These are phyloP conservation scores for Isotomurus palustris DNA, from an alignment of 2,888 invertebrate species.

Conservation along the genomic window DNA sequence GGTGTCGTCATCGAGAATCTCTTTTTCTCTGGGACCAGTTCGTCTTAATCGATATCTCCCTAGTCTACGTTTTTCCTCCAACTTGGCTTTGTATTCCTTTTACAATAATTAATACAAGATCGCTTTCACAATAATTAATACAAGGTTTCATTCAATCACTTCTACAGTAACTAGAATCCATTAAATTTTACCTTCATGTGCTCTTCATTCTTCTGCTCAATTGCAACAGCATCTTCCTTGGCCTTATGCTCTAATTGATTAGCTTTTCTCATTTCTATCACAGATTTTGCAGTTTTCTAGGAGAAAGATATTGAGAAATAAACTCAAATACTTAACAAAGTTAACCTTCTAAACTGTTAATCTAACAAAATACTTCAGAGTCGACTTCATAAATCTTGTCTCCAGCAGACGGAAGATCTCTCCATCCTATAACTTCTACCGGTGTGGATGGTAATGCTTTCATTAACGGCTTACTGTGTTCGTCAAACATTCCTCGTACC, in stretches of 20 bases:
- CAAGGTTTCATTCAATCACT: background rate
- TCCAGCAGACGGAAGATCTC: conserved; percentile 80
- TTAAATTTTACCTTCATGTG: conserved; percentile 54
- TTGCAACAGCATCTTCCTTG: conserved; percentile 59
- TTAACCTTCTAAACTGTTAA: background rate
- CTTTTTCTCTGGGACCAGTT: conserved; percentile 60
- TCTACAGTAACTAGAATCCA: background rate
- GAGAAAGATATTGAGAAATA: conserved; percentile 20
- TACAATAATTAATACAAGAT: background rate
- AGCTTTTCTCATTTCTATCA: conserved; percentile 62
- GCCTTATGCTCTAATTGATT: conserved; percentile 61
- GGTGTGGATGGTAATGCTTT: conserved; percentile 75
- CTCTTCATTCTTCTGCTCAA: conserved; percentile 62
- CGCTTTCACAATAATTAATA: background rate
- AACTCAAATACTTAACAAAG: background rate
- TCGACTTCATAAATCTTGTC: conserved; percentile 79
- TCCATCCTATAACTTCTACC: conserved; percentile 86
- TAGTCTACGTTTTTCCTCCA: conserved; percentile 59
- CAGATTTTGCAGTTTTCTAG: conserved; percentile 64
- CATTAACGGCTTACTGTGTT: conserved; percentile 63
- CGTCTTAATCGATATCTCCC: conserved; percentile 58
- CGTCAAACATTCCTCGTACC: conserved; percentile 71
- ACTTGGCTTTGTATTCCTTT: conserved; percentile 59
- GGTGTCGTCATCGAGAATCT: conserved; percentile 50
- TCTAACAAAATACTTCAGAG: conserved; percentile 58